phyloP scores from a whole-genome alignment of 2,888 invertebrate genomes.

The Sclerodermus sp. region DNA sequence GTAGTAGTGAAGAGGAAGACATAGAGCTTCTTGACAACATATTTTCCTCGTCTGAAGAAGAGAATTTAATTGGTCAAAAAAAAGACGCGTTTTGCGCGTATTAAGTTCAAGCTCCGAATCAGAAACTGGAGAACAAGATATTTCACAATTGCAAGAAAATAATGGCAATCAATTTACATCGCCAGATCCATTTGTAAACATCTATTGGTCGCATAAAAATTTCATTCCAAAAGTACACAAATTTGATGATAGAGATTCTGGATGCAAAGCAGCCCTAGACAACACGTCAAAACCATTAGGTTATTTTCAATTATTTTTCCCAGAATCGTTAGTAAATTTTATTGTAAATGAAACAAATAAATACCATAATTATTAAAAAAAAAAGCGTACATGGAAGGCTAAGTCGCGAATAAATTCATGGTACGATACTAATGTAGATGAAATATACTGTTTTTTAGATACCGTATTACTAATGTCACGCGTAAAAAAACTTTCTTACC shows the following conservation, averaged over 20 bases:
- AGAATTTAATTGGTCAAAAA: constrained; percentile 8
- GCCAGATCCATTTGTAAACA: constrained; percentile 10
- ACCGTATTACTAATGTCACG: constrained; percentile 1
- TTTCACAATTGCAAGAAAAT: constrained; percentile 11
- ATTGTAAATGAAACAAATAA: constrained; percentile 9
- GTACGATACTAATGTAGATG: constrained; percentile 8
- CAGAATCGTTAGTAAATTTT: constrained; percentile 12
- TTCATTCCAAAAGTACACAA: constrained; percentile 17
- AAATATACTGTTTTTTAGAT: constrained; percentile 5
- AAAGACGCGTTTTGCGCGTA: constrained; percentile 6
- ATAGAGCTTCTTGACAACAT: constrained; percentile 6
- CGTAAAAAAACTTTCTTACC: not conserved
- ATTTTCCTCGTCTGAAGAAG: constrained; percentile 12
- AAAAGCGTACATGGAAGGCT: constrained; percentile 9
- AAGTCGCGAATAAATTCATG: constrained; percentile 14
- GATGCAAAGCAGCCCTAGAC: constrained; percentile 14
- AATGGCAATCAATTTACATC: constrained; percentile 14
- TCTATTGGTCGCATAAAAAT: constrained; percentile 16
- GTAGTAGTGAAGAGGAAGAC: constrained; percentile 11
- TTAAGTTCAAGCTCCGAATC: constrained; percentile 7
- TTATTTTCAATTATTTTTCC: constrained; percentile 10
- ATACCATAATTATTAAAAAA: constrained; percentile 11
- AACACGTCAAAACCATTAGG: constrained; percentile 13
- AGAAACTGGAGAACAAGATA: constrained; percentile 13
- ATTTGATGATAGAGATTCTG: constrained; percentile 15